Evolutionary conservation across 1,140 invertebrate species (phyloP).

Genomic region (Nasonia vitripennis): DNA sequence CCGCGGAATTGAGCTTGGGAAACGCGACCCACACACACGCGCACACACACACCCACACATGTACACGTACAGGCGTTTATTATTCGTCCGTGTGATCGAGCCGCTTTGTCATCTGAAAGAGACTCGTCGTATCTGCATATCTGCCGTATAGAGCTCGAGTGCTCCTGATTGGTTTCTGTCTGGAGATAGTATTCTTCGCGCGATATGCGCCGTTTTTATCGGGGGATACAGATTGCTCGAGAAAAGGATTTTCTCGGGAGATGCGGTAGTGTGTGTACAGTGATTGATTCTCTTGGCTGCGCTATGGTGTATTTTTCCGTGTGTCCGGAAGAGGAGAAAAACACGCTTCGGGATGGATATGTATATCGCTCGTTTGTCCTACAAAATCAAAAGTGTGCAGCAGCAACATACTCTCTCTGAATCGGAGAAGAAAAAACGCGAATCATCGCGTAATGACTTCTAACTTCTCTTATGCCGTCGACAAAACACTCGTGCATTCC

Average conservation of each 20-base stretch:
- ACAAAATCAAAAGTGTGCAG: no score
- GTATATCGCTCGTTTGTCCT: no score
- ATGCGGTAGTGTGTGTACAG: background rate
- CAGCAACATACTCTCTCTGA: no score
- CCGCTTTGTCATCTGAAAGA: slow-evolving; percentile 50
- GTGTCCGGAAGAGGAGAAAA: no score
- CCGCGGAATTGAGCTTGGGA: slow-evolving; percentile 22
- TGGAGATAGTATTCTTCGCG: background rate
- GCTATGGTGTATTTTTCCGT: background rate
- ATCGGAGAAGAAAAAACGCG: no score
- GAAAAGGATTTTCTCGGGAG: background rate
- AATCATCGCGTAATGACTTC: no score
- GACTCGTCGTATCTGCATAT: background rate
- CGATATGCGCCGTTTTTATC: background rate
- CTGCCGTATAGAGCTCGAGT: slow-evolving; percentile 18
- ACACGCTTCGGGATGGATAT: no score
- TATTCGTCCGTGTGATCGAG: slow-evolving; percentile 52
- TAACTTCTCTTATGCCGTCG: no score
- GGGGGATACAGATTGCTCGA: background rate
- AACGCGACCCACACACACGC: no score
- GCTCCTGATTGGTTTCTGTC: slow-evolving; percentile 43
- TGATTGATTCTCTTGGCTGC: background rate
- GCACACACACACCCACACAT: background rate
- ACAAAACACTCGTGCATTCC: no score
- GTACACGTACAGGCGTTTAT: slow-evolving; percentile 53